Base-by-base conservation (phyloP, 2,797 vertebrate genomes). In the Mormyrops attenuatus region DNA sequence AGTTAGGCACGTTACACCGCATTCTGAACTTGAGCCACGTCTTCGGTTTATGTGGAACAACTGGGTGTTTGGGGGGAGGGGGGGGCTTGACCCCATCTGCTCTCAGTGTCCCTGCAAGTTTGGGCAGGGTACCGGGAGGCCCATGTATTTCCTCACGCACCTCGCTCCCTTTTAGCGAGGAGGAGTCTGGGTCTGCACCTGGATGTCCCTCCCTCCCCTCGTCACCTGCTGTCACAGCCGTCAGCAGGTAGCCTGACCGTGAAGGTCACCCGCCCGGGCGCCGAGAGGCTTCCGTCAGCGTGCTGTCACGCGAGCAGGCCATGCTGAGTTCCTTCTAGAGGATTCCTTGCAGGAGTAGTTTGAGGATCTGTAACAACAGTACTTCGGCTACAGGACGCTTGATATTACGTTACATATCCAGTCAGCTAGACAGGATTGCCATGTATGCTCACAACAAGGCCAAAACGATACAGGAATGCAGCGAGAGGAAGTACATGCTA, bases 211-310 rank as follows among this genome's bases (percentile, higher is more conserved):
- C 53, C 90, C 80, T 88, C 57, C 90, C 89, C 88, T 88, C 89
- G 91, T 88, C 92, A 92, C 93, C 92, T 92, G 93, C 92, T 30
- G 63, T 69, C 63, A 92, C 92, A 92, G 92, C 94, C 94, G 95
- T 96, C 95, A 95, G 95, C 94, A 92, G 94, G 94, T 94, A 96
- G 95, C 95, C 95, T 95, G 96, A 93, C 94, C 95, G 95, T 96
- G 95, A 96, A 95, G 96, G 95, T 94, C 92, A 93, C 95, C 94
- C 95, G 94, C 95, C 95, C 93, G 93, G 95, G 96, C 95, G 94
- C 95, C 95, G 94, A 95, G 95, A 96, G 96, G 95, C 94, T 94
- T 96, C 95, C 94, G 94, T 96, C 94, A 95, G 94, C 94, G 57
- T 92, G 94, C 93, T 94, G 95, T 95, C 95, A 95, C 91, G 92